Evolutionary conservation across 2,888 invertebrate species (phyloP).

Genomic region (Carterocephalus palaemon): DNA sequence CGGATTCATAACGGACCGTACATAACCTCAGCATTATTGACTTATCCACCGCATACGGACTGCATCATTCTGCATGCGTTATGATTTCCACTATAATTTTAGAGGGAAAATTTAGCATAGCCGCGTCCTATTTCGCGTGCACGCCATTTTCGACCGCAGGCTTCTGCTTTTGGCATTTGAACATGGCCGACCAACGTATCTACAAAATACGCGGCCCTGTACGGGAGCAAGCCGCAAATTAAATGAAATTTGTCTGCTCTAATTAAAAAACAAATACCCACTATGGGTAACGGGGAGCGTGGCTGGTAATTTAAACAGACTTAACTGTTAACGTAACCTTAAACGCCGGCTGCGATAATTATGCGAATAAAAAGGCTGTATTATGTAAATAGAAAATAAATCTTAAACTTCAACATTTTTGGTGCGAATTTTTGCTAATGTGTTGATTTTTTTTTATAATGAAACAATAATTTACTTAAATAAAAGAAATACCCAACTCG

Average conservation of each 20-base stretch:
- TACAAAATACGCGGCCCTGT: constrained; percentile 48
- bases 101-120: constrained; percentile 42
- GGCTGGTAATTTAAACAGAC: constrained; percentile 40
- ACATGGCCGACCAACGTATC: constrained; percentile 49
- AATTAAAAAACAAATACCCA: constrained; percentile 60
- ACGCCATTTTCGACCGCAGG: constrained; percentile 52
- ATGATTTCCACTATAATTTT: constrained; percentile 53
- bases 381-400: no score
- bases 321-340: constrained; percentile 30
- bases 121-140: constrained; percentile 45
- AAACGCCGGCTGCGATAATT: no score
- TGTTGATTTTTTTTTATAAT: no score
- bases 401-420: no score
- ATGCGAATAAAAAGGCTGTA: no score
- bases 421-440: no score
- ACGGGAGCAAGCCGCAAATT: constrained; percentile 57
- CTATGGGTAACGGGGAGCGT: constrained; percentile 42
- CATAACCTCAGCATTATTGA: constrained; percentile 40
- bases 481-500: no score
- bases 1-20: constrained; percentile 44
- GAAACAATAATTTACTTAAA: no score
- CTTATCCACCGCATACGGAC: constrained; percentile 38
- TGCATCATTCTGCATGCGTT: constrained; percentile 40
- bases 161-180: constrained; percentile 65
- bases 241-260: constrained; percentile 63